A percentile compares a stretch with the other conserved stretches of the same genome.
phyloP scores from a whole-genome alignment of 1,140 invertebrate species.

The Metopolophium dirhodum region DNA sequence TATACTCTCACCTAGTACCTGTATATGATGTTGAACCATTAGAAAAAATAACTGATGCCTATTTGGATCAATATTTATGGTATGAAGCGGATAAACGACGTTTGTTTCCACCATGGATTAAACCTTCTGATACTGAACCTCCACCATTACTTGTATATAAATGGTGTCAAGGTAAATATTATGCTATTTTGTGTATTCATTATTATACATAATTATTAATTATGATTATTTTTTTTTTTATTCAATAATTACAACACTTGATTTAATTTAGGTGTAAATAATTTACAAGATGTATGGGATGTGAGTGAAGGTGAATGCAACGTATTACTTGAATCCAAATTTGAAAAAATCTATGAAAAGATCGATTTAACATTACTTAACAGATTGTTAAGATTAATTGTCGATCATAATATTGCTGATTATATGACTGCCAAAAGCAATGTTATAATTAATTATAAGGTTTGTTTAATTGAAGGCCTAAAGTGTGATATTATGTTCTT shows the following conservation, averaged over 20 bases:
- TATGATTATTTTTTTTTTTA: neutral
- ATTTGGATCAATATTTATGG: constrained; percentile 99
- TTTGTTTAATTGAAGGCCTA: constrained; percentile 59
- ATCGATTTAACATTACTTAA: constrained; percentile 98
- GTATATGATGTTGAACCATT: constrained; percentile 99
- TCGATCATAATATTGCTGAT: constrained; percentile 99
- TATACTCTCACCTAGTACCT: constrained; percentile 98
- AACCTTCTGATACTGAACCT: constrained; percentile 97
- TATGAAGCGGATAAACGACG: constrained; percentile 98
- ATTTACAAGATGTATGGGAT: constrained; percentile 98
- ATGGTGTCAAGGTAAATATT: constrained; percentile 93
- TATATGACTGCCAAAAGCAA: constrained; percentile 99
- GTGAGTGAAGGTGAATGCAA: constrained; percentile 98
- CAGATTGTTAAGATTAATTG: constrained; percentile 91
- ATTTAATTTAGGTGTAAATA: constrained; percentile 79
- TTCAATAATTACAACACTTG: neutral
- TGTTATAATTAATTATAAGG: constrained; percentile 98
- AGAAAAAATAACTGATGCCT: constrained; percentile 99
- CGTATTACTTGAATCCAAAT: constrained; percentile 95
- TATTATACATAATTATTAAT: neutral
- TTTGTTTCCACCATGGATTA: constrained; percentile 98
- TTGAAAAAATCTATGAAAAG: constrained; percentile 99
- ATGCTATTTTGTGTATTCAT: neutral
- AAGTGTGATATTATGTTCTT: neutral
- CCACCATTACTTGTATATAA: constrained; percentile 98